phyloP scores from a whole-genome alignment of 2,113 vertebrate species.

The Elachura formosa region DNA sequence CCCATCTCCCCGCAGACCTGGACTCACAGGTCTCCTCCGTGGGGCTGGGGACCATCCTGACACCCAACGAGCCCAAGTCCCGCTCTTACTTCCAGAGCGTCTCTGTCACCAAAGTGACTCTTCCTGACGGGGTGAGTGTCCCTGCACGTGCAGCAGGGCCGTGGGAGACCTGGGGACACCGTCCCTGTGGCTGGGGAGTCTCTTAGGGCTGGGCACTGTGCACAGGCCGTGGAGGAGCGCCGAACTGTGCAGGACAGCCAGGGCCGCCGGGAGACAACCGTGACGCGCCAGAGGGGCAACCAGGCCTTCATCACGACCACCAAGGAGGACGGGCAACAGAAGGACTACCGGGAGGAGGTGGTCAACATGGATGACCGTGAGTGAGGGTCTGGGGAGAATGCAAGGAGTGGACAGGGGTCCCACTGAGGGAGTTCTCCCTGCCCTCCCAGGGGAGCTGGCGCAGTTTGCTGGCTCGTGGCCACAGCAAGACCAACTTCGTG shows the following conservation, averaged over 20 bases:
- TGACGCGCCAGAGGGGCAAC: constrained; percentile 69
- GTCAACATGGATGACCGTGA: constrained; percentile 29
- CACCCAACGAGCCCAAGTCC: constrained; percentile 42
- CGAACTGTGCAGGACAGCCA: constrained; percentile 82
- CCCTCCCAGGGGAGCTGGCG: background rate
- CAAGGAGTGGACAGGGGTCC: rapidly evolving
- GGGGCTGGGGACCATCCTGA: constrained; percentile 63
- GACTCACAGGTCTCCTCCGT: constrained; percentile 69
- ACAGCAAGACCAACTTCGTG: background rate
- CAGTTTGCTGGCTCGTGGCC: background rate
- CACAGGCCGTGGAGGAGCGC: constrained; percentile 80
- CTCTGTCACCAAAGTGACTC: constrained; percentile 75
- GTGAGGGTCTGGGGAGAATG: background rate
- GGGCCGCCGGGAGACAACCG: constrained; percentile 77
- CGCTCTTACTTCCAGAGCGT: constrained; percentile 85
- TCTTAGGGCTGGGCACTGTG: background rate
- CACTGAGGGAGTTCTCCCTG: background rate
- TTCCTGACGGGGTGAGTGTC: constrained; percentile 84
- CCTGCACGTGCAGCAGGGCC: background rate
- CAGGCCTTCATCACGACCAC: background rate
- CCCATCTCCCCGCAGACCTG: constrained; percentile 30
- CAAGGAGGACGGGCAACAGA: background rate
- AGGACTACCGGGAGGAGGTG: background rate
- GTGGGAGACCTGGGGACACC: rapidly evolving
- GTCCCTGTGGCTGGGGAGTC: rapidly evolving